Percentiles rank a stretch among this genome's conserved stretches.
These are phyloP conservation scores for Myocastor coypus DNA, from an alignment of 2,113 vertebrate genomes.

Conservation along the genomic window DNA sequence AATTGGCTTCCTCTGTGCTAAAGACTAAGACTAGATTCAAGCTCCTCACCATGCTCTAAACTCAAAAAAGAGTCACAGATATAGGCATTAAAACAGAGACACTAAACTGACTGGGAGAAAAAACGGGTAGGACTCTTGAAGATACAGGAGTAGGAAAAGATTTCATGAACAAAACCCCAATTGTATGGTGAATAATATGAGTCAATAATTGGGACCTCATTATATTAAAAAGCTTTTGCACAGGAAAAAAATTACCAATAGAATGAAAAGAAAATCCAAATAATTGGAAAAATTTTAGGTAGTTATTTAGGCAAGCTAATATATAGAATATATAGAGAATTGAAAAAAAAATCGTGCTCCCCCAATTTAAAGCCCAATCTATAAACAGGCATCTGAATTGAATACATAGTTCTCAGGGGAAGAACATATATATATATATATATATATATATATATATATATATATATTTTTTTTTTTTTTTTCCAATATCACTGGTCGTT, in stretches of 20 bases:
- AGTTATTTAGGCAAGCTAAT: not conserved
- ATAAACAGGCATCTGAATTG: not conserved
- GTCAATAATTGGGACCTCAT: not conserved
- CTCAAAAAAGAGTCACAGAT: not conserved
- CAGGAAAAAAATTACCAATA: not conserved
- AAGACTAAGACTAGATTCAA: not conserved
- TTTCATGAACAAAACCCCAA: too few relatives aligned
- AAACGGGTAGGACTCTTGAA: not conserved
- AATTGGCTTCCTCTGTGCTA: not conserved
- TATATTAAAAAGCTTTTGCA: not conserved
- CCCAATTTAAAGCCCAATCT: not conserved
- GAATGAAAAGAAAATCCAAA: not conserved
- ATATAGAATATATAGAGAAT: not conserved
- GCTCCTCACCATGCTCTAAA: not conserved
- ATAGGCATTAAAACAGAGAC: not conserved
- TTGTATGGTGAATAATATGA: not conserved
- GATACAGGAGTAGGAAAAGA: too few relatives aligned
- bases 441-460: not conserved
- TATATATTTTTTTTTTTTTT: too few relatives aligned
- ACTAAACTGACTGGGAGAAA: not conserved
- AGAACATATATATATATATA: too few relatives aligned
- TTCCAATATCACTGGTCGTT: not conserved
- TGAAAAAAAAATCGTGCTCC: not conserved
- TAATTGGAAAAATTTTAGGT: not conserved
- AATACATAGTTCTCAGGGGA: not conserved